Conservation (phyloP, 1,140 invertebrate genomes). For the Nautilus pompilius region DNA sequence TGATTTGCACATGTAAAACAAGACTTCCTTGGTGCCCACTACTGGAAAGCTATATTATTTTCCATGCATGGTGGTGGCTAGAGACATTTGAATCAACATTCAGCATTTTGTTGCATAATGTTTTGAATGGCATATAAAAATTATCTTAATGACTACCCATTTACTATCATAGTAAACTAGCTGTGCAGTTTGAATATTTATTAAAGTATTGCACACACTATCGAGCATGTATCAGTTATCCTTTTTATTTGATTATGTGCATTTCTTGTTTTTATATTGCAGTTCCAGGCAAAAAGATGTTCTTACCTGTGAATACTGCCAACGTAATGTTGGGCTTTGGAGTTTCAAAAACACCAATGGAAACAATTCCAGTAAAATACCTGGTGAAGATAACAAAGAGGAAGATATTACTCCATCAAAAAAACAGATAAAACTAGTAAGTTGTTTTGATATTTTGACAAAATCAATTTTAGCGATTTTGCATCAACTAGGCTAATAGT, state of each 20-base stretch:
- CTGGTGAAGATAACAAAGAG: not conserved
- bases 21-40: too few relatives aligned
- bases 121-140: too few relatives aligned
- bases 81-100: too few relatives aligned
- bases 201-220: too few relatives aligned
- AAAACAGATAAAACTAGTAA: conserved; percentile 6
- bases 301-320: conserved; percentile 25
- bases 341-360: conserved; percentile 16
- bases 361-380: not conserved
- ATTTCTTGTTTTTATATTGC: conserved; percentile 6
- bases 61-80: too few relatives aligned
- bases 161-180: too few relatives aligned
- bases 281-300: conserved; percentile 16
- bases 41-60: too few relatives aligned
- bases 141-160: too few relatives aligned
- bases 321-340: conserved; percentile 32
- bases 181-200: too few relatives aligned
- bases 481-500: too few relatives aligned
- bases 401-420: not conserved
- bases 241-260: not conserved
- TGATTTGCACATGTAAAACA: too few relatives aligned
- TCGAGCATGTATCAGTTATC: not conserved
- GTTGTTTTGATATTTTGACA: not conserved
- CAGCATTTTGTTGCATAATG: too few relatives aligned
- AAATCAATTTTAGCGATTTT: not conserved